These are phyloP conservation scores for Chloropsis cyanopogon DNA, from an alignment of 2,113 vertebrate species.

Conservation along the genomic window DNA sequence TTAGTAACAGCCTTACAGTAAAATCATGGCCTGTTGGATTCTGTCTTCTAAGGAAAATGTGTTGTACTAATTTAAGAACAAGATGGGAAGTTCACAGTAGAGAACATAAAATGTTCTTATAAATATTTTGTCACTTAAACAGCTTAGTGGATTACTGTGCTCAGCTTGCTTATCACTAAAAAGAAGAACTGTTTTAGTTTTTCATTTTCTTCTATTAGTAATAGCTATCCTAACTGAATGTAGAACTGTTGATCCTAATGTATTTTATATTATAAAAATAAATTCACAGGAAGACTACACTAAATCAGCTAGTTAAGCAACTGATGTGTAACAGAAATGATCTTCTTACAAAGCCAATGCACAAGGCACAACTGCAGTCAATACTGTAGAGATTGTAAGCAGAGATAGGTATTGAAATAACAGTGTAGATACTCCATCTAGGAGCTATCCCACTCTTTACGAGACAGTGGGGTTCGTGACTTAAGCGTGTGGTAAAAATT, in stretches of 20 bases:
- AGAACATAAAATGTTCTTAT: background rate
- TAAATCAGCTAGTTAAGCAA: background rate
- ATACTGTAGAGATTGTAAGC: background rate
- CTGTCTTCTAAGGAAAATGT: background rate
- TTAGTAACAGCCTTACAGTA: background rate
- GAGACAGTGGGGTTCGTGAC: background rate
- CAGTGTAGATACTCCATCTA: background rate
- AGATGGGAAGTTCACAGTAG: background rate
- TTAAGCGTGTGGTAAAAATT: background rate
- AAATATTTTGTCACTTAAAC: constrained; percentile 16
- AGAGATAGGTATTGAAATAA: background rate
- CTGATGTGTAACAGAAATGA: background rate
- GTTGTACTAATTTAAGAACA: background rate
- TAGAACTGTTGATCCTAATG: background rate
- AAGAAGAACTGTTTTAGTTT: background rate
- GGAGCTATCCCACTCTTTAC: background rate
- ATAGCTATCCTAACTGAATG: background rate
- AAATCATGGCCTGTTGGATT: background rate
- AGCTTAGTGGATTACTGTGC: background rate
- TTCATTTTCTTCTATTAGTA: background rate
- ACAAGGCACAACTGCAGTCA: background rate
- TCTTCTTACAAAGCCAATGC: background rate
- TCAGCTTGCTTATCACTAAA: background rate
- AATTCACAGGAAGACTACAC: background rate
- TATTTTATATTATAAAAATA: background rate